Base-by-base conservation (phyloP, 2,888 invertebrate species). In the Aphelenchoides bicaudatus region DNA sequence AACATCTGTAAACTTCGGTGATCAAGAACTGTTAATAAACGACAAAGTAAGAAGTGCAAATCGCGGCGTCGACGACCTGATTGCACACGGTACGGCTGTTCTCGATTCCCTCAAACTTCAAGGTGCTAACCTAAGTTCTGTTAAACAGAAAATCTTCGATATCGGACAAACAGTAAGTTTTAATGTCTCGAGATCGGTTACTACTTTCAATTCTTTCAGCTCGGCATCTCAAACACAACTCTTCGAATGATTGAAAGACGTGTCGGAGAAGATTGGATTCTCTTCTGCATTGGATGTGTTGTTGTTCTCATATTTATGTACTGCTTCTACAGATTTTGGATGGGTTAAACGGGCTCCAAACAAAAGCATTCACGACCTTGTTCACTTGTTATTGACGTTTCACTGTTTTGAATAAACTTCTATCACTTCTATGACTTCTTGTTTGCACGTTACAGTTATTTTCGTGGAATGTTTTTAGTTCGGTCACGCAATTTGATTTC, bases 251-350 rank as follows among this genome's bases (percentile, higher is more conserved):
- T 77, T 48, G 77, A 77, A 46, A 62, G 71, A 29, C 66, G 76
- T 29, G 65, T 75, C 6, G 66, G 67, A 6, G 77, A 77, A 54
- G 77, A 77, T 54, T 73, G 72, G 75, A 50, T 72, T 13, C 62
- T 77, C 5, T 75, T 77, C 39, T 39, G 72, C 6, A 61, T 72
- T n/a, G 70, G 71, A n/a, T 71, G 70, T 55, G 49, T 77, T n/a
- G 39, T 71, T 16, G 63, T 65, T 16, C 56, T 70, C 30, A 55
- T 77, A 19, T 77, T 77, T 64, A 77, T 77, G 77, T 78, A 72
- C 49, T 62, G 62, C 16, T 77, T 77, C 63, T 78, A 75, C 55
- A 63, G 72, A 13, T 77, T 66, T 59, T 77, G 77, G 77, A 67
- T 63, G 39, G 70, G 75, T 54, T 75, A 59, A 71, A 4, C 19